These are phyloP conservation scores for Pseudomyrmex sp. DNA, from an alignment of 1,140 invertebrate genomes.

Conservation along the genomic window DNA sequence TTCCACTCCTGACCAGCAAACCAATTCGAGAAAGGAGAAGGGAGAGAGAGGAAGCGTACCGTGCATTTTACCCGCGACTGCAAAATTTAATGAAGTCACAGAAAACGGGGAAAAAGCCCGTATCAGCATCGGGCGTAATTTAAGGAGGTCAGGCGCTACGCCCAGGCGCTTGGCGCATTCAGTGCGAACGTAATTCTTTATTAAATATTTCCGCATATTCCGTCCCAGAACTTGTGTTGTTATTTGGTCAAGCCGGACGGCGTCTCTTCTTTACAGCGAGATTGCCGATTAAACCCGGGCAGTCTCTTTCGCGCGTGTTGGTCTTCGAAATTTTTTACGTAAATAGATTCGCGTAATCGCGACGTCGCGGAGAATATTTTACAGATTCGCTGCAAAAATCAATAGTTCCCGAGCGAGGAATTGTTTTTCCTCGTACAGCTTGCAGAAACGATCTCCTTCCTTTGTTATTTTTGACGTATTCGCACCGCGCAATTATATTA, in stretches of 20 bases:
- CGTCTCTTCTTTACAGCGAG: not conserved
- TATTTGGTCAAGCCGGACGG: not conserved
- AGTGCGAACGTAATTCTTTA: conserved; percentile 42
- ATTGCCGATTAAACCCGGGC: not conserved
- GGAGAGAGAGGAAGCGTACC: conserved; percentile 3
- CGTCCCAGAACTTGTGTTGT: not conserved
- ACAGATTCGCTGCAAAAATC: not conserved
- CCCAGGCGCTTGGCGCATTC: conserved; percentile 33
- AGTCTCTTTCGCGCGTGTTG: not conserved
- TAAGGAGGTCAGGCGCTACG: conserved; percentile 30
- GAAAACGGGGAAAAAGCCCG: conserved; percentile 51
- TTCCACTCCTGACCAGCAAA: no score
- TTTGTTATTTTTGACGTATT: no score
- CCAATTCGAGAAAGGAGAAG: not conserved
- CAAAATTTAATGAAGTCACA: conserved; percentile 61
- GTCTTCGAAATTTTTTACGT: conserved; percentile 13
- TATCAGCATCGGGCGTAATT: conserved; percentile 57
- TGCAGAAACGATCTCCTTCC: no score
- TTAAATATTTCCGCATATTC: conserved; percentile 55
- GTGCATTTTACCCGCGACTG: conserved; percentile 54
- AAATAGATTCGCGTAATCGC: not conserved
- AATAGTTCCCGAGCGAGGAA: no score
- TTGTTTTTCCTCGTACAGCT: no score
- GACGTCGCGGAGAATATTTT: conserved; percentile 13
- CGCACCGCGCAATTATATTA: no score